Base-by-base conservation (phyloP, 2,888 invertebrate species). In the Lepidocyrtinus sp. region DNA sequence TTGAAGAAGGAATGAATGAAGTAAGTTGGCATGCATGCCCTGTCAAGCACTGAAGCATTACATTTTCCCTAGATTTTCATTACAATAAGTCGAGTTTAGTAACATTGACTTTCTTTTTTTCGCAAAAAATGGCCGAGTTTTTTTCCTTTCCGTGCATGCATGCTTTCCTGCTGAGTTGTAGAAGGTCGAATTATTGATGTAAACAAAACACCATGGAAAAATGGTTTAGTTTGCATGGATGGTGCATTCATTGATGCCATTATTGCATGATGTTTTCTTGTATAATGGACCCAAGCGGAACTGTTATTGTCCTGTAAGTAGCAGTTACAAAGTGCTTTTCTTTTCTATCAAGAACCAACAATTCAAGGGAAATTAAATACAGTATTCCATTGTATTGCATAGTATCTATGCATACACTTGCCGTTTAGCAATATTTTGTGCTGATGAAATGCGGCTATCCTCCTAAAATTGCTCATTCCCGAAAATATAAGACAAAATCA, bases 141-240 rank as follows among this genome's bases (percentile, higher is more conserved):
- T n/a, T 36, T 21, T 21, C 19, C 22, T 59, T 22, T 59, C 59
- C 12, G 19, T 59, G 27, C 61, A 36, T 62, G 55, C 26, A 63
- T 55, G 21, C 70, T 67, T 63, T 25, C 67, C 55, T 46, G 62
- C 67, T 77, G 77, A 15, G 72, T 17, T 21, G 27, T 21, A 67
- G 78, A 78, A 78, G 78, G 78, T 78, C 68, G 63, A 55, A 59
- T 62, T 78, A 78, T 78, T 73, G 78, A 78, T 73, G 73, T 78
- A 78, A n/a, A 78, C 78, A 78, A 78, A 72, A 55, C 46, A 27
- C 55, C 5, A 22, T 22, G 12, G 65, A 65, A 15, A 70, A 25
- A 36, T 26, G 12, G 59, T 59, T 59, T 19, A 2, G 59, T 59
- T 59, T 59, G 59, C 59, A 59, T 59, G 59, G 63, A 5, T 77